A percentile compares a stretch with the other conserved stretches of the same genome.
Conservation (phyloP, 2,888 invertebrate genomes). For the Hirtodrosophila alboralis region DNA sequence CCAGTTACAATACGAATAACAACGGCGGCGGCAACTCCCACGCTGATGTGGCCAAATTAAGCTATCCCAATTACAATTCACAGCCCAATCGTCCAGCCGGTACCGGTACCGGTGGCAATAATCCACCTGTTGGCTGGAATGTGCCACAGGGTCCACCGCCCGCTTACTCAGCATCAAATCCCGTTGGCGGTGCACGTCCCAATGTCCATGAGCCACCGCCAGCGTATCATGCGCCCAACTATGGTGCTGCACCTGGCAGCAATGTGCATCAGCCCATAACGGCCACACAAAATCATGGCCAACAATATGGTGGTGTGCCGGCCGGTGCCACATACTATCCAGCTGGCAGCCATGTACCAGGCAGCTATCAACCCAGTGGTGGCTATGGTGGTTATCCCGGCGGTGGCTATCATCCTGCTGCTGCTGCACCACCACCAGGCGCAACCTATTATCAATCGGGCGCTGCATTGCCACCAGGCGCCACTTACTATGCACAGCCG, state of each 20-base stretch:
- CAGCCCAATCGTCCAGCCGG: slow-evolving; percentile 81
- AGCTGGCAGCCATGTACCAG: slow-evolving; percentile 51
- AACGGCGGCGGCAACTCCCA: slow-evolving; percentile 76
- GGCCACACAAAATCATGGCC: slow-evolving; percentile 71
- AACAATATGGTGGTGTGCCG: slow-evolving; percentile 63
- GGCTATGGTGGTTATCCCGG: too few species aligned
- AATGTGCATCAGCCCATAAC: slow-evolving; percentile 75
- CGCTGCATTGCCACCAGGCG: slow-evolving; percentile 74
- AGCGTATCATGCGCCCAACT: slow-evolving; percentile 76
- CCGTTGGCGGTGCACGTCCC: slow-evolving; percentile 79
- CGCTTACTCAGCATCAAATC: slow-evolving; percentile 79
- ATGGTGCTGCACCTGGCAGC: slow-evolving; percentile 58
- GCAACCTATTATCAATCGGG: slow-evolving; percentile 73
- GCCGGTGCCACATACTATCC: slow-evolving; percentile 66
- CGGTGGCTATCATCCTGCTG: slow-evolving; percentile 56
- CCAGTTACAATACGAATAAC: slow-evolving; percentile 64
- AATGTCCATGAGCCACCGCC: slow-evolving; percentile 82
- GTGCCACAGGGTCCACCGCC: slow-evolving; percentile 83
- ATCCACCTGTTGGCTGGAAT: slow-evolving; percentile 81
- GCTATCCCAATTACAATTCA: slow-evolving; percentile 82
- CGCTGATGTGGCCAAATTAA: slow-evolving; percentile 81
- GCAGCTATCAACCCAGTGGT: slow-evolving; percentile 41
- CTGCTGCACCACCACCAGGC: slow-evolving; percentile 72
- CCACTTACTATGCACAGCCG: slow-evolving; percentile 70
- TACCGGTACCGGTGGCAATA: slow-evolving; percentile 16